These are phyloP conservation scores for Melanitta fusca DNA, from an alignment of 2,797 vertebrate species.

Conservation along the genomic window DNA sequence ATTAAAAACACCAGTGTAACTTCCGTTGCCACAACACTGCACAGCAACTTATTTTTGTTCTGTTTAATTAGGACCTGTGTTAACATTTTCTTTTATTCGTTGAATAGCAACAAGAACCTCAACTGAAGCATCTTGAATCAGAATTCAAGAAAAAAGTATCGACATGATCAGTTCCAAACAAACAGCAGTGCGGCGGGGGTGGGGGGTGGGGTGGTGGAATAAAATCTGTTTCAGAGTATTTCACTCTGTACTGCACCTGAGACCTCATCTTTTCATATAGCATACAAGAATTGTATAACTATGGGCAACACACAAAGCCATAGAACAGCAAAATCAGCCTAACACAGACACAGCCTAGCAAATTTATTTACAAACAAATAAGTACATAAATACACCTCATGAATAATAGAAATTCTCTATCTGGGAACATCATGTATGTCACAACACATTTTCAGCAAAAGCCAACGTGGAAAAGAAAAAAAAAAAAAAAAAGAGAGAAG, in stretches of 20 bases:
- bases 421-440: not conserved
- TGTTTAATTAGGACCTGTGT: not conserved
- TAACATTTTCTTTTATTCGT: not conserved
- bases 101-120: not conserved
- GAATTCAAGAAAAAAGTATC: not conserved
- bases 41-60: constrained; percentile 13
- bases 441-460: not conserved
- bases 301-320: not conserved
- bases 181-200: not conserved
- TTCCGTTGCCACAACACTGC: not conserved
- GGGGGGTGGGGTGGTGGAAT: no score
- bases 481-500: no score
- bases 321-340: not conserved
- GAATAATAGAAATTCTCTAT: not conserved
- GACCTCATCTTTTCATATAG: not conserved
- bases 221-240: not conserved
- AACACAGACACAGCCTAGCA: not conserved
- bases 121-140: not conserved
- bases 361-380: not conserved
- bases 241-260: not conserved
- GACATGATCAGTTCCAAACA: not conserved
- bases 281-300: not conserved
- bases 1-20: not conserved
- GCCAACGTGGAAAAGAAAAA: not conserved
- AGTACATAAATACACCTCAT: not conserved